Base-by-base conservation (phyloP, 2,797 vertebrate genomes). In the Typhlichthys subterraneus region DNA sequence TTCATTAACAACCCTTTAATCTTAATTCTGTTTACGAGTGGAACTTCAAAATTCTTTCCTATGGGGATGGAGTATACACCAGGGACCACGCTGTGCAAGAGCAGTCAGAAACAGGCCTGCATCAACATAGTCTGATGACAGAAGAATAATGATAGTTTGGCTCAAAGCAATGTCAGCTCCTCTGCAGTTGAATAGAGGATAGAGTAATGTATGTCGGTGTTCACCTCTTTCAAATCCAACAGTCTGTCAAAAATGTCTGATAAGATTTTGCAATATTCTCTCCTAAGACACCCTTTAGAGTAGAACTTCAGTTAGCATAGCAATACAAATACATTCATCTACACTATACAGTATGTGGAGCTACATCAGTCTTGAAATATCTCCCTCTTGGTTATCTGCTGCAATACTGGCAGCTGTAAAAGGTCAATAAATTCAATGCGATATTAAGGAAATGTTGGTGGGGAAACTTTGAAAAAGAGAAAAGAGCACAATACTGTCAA, bases 401-500 rank as follows among this genome's bases (percentile, higher is more conserved):
- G 17, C 33, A 47, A 77, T 31, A 33, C 53, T 57, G 60, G 17
- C 71, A 58, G 51, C 1, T 6, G 17, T 49, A 72, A 6, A 70
- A 53, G 61, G 73, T 79, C 64, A 73, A 15, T 11, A 38, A 75
- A 74, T 65, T 61, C 14, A 55, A 1, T 1, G 2, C 51, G 9
- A 42, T 42, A 42, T 9, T 42, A 12, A 52, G 9, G 17, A 62
- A 50, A 56, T 12, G 33, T 12, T 2, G 4, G 12, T 51, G 19
- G 47, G 52, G 11, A 45, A 12, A 14, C 14, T 3, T 1, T 61
- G 67, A 65, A 71, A 69, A 64, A 68, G 31, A 57, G 47, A 53
- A 80, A 75, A 61, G 60, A 69, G 59, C 48, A 72, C 68, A 67
- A 63, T 55, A 67, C 69, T 85, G 82, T 87, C 81, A 29, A 54